Conservation (phyloP, 2,888 invertebrate genomes). For the Alsophila aescularia region DNA sequence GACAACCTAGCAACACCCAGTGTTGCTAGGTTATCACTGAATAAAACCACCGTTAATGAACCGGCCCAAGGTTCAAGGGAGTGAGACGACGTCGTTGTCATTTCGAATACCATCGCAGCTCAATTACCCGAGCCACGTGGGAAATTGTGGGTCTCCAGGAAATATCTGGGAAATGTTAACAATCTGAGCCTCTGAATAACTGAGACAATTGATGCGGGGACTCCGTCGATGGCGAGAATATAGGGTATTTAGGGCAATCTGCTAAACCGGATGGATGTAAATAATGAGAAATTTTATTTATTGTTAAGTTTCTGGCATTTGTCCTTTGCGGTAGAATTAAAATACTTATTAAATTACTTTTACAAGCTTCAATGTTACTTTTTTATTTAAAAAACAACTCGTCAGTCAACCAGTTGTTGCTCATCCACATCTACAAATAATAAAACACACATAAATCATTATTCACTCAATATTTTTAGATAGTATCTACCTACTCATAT, state of each 20-base stretch:
- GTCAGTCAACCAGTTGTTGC: too few relatives aligned
- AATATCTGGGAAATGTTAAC: conserved; percentile 25
- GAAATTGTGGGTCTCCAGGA: conserved; percentile 12
- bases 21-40: too few relatives aligned
- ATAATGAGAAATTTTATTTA: background rate
- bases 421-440: too few relatives aligned
- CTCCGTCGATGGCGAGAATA: conserved; percentile 13
- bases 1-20: too few relatives aligned
- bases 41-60: too few relatives aligned
- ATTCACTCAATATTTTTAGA: too few relatives aligned
- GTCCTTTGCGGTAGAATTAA: background rate
- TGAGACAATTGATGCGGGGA: conserved; percentile 19
- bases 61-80: background rate
- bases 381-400: too few relatives aligned
- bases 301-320: background rate
- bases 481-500: too few relatives aligned
- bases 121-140: conserved; percentile 20
- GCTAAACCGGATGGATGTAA: background rate
- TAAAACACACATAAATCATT: too few relatives aligned
- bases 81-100: conserved; percentile 3
- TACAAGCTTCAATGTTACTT: too few relatives aligned
- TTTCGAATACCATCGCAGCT: conserved; percentile 5
- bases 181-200: conserved; percentile 14
- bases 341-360: too few relatives aligned
- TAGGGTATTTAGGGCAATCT: conserved; percentile 3